Evolutionary conservation across 2,888 invertebrate genomes (phyloP).

Genomic region (Pseudococcus jackbeardsleyi): DNA sequence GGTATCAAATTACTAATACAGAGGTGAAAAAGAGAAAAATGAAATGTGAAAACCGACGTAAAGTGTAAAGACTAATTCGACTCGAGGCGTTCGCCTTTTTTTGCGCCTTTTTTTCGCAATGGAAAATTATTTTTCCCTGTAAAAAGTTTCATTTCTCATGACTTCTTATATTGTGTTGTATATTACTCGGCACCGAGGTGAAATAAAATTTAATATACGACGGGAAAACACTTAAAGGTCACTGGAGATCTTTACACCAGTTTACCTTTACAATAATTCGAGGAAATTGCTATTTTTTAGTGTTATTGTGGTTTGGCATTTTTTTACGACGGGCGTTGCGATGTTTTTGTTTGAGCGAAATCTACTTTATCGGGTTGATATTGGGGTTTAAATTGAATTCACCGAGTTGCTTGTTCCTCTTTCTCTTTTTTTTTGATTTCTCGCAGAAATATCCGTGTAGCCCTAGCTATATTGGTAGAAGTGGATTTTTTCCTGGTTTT

Average conservation of each 20-base stretch:
- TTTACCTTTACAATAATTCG: conserved; percentile 45
- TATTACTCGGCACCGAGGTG: conserved; percentile 39
- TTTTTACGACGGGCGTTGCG: neutral
- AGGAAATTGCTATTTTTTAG: conserved; percentile 47
- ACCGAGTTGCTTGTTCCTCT: neutral
- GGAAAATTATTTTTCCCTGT: conserved; percentile 40
- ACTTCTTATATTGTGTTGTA: conserved; percentile 40
- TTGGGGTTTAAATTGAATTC: conserved; percentile 43
- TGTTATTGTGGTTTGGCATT: conserved; percentile 41
- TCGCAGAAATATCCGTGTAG: neutral
- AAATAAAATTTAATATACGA: conserved; percentile 50
- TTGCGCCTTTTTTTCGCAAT: neutral
- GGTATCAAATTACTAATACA: conserved; percentile 25
- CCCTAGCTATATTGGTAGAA: too few relatives aligned
- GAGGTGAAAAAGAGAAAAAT: conserved; percentile 17
- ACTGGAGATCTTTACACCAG: conserved; percentile 45
- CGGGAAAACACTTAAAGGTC: conserved; percentile 46
- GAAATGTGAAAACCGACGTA: conserved; percentile 19
- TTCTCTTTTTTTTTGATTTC: neutral
- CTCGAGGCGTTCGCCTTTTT: conserved; percentile 32
- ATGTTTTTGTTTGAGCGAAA: conserved; percentile 47
- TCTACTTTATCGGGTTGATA: conserved; percentile 32
- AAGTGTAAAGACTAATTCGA: conserved; percentile 36
- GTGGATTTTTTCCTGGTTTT: neutral
- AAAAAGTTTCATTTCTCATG: conserved; percentile 50